Evolutionary conservation across 2,113 vertebrate genomes (phyloP).

Genomic region (Geococcyx californianus): DNA sequence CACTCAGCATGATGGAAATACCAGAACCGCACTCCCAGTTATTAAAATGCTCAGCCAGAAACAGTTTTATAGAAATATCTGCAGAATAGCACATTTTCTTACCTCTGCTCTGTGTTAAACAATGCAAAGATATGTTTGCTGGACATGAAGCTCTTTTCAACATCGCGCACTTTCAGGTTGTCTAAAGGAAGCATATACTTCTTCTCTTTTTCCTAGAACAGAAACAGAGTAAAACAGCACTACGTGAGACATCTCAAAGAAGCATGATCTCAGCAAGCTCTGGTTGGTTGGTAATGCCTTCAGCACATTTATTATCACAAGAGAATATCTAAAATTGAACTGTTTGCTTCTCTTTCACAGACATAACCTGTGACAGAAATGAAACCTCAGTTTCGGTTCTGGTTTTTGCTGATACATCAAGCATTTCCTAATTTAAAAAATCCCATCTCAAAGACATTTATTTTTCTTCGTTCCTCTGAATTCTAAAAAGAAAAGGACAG

Average conservation of each 20-base stretch:
- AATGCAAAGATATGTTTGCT: slow-evolving; percentile 95
- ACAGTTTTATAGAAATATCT: background rate
- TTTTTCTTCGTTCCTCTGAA: slow-evolving; percentile 7
- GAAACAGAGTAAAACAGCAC: background rate
- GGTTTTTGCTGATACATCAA: slow-evolving; percentile 43
- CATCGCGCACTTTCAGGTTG: slow-evolving; percentile 94
- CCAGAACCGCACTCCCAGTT: background rate
- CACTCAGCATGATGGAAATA: background rate
- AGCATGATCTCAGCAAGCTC: background rate
- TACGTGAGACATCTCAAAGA: background rate
- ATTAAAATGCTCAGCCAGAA: background rate
- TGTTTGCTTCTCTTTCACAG: background rate
- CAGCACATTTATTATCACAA: background rate
- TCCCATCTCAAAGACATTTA: slow-evolving; percentile 66
- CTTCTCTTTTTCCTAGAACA: slow-evolving; percentile 89
- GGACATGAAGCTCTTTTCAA: slow-evolving; percentile 99
- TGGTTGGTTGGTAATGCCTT: background rate
- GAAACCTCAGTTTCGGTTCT: background rate
- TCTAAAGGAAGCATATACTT: slow-evolving; percentile 96
- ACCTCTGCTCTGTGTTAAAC: slow-evolving; percentile 98
- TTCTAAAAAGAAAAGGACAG: background rate
- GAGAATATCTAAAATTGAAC: background rate
- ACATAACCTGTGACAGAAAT: background rate
- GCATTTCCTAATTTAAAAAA: slow-evolving; percentile 46
- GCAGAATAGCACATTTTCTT: slow-evolving; percentile 68